These are phyloP conservation scores for Athalia circularis DNA, from an alignment of 2,888 invertebrate genomes.

Conservation along the genomic window DNA sequence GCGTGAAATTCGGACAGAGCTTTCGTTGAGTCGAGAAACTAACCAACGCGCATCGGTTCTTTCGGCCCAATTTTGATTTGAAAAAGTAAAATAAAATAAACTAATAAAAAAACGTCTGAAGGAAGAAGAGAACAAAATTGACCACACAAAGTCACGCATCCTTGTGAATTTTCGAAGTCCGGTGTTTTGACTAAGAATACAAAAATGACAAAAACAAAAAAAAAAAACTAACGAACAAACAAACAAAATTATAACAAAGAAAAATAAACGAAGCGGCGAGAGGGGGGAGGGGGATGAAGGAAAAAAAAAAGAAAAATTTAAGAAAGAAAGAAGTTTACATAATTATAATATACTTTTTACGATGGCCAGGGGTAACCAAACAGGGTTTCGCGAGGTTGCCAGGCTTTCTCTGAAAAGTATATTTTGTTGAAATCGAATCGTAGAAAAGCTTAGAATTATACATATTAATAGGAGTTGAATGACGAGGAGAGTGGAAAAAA, in stretches of 20 bases:
- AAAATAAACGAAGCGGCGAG: neutral
- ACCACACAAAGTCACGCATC: no score
- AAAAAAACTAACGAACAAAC: neutral
- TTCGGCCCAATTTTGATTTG: no score
- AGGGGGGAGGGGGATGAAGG: neutral
- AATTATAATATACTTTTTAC: constrained; percentile 41
- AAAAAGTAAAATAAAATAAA: no score
- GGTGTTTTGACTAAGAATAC: no score
- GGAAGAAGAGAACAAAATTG: no score
- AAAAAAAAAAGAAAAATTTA: constrained; percentile 29
- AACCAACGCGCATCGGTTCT: no score
- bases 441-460: constrained; percentile 27
- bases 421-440: constrained; percentile 37
- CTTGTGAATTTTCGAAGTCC: no score
- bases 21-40: neutral
- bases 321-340: constrained; percentile 24
- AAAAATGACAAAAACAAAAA: no score
- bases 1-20: no score
- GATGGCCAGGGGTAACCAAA: constrained; percentile 47
- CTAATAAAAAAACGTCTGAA: no score
- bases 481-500: no score
- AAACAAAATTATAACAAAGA: neutral
- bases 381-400: constrained; percentile 58
- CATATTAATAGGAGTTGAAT: constrained; percentile 15
- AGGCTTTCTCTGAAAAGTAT: constrained; percentile 51